Percentiles rank a stretch among this genome's conserved stretches.
Conservation (phyloP, 2,113 vertebrate species). For the Neodon shergylaensis region DNA sequence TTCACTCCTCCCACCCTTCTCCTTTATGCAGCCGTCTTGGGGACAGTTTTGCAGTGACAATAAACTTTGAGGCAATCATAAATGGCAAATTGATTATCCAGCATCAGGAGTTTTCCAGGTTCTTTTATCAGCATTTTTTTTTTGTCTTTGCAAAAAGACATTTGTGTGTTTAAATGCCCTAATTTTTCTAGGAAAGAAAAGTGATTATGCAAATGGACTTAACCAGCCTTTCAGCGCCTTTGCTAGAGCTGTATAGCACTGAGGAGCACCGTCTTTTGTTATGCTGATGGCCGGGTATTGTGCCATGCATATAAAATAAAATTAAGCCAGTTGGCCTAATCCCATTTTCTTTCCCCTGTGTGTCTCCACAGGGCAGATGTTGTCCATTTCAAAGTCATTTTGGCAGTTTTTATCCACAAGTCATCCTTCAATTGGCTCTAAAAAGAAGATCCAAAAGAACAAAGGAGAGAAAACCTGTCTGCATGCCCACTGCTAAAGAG, state of each 20-base stretch:
- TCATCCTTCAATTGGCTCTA: not conserved
- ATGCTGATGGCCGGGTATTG: not conserved
- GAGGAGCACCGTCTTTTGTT: constrained; percentile 36
- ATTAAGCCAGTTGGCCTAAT: constrained; percentile 44
- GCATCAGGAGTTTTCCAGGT: constrained; percentile 48
- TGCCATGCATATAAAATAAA: constrained; percentile 59
- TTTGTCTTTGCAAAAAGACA: constrained; percentile 48
- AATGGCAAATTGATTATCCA: constrained; percentile 58
- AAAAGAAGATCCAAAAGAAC: not conserved
- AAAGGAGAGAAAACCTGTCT: not conserved
- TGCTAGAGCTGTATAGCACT: not conserved
- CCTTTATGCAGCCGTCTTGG: not conserved
- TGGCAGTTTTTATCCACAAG: constrained; percentile 9
- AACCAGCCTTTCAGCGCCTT: constrained; percentile 19
- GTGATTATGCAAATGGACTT: constrained; percentile 44
- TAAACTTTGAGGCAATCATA: constrained; percentile 37
- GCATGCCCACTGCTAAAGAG: not conserved
- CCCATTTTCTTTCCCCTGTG: constrained; percentile 18
- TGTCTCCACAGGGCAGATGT: not conserved
- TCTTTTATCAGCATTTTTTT: constrained; percentile 51
- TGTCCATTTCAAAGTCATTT: constrained; percentile 56
- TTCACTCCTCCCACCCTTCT: not conserved
- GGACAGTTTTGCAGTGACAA: not conserved
- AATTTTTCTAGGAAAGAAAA: constrained; percentile 56
- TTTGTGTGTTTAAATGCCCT: constrained; percentile 51